Evolutionary conservation across 2,888 invertebrate species (phyloP), one percentile per base, ranked within the genome.

Genomic region (Drosophila picticornis): DNA sequence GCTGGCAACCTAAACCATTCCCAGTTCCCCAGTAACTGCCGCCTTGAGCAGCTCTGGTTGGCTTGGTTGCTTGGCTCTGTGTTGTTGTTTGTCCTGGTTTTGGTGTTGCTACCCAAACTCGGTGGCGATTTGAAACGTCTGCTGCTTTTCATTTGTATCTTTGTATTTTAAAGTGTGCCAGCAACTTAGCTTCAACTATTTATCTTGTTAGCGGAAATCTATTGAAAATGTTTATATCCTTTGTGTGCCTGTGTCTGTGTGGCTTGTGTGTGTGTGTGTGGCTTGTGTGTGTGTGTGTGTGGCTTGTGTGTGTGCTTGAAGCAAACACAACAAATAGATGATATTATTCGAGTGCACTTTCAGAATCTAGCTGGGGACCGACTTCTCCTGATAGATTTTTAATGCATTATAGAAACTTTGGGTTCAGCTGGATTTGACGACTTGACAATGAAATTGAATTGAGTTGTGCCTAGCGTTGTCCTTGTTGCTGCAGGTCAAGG

Each of bases 171-270:
- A 77, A 81, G 83, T 83, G 77, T 63, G 74, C 70, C 64, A 25
- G 61, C 64, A 80, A 80, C 62, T 83, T 82, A 66, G 71, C 77
- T 83, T 64, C 72, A 81, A 88, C 88, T 88, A 86, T 88, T 88
- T 90, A 88, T 88, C 88, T 90, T 88, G 90, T 88, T 88, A 82
- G 86, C 82, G 81, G 84, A 84, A 88, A 88, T 90, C 88, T 85
- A 88, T 88, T 82, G 88, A 90, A 88, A 88, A 85, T 85, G 83
- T 81, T 84, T 82, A 80, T 88, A 74, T 77, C 70, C 61, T 75
- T 80, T 76, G 69, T 80, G 75, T 11, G 56, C 34, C 10, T 5
- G 19, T 38, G 31, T 58, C 27, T 40, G 31, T 27, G 2, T 22
- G 50, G n/a, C 11, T 10, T 34, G n/a, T 31, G 38, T 25, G 25